Evolutionary conservation across 2,888 invertebrate species (phyloP).

Genomic region (Thelaira solivaga): DNA sequence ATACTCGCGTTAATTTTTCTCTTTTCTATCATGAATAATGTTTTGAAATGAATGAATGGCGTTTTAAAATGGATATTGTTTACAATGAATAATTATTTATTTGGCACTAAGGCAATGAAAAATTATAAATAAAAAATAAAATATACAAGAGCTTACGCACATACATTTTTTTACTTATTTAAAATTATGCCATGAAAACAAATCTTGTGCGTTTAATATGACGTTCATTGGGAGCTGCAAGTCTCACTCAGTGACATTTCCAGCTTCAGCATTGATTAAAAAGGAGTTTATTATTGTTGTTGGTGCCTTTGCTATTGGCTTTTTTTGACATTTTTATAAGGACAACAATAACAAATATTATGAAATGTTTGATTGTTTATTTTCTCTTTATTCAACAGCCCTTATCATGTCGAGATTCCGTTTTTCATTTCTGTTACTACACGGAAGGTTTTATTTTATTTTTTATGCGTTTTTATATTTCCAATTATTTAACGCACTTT

Average conservation of each 20-base stretch:
- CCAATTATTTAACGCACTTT: constrained; percentile 61
- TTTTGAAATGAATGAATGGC: no score
- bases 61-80: constrained; percentile 25
- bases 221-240: background rate
- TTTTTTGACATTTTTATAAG: constrained; percentile 64
- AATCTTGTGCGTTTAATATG: constrained; percentile 43
- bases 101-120: background rate
- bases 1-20: no score
- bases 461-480: constrained; percentile 53
- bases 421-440: constrained; percentile 14
- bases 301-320: constrained; percentile 20
- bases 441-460: constrained; percentile 38
- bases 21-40: background rate
- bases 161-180: no score
- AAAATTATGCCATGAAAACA: constrained; percentile 42
- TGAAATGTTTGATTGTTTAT: constrained; percentile 49
- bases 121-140: background rate
- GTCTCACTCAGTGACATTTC: background rate
- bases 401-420: constrained; percentile 62
- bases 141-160: no score
- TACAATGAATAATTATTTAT: constrained; percentile 16
- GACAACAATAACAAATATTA: constrained; percentile 57
- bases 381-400: constrained; percentile 55
- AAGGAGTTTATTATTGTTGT: constrained; percentile 20
- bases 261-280: background rate